Base-by-base conservation (phyloP, 1,140 invertebrate species). In the Macrostomum lignano region DNA sequence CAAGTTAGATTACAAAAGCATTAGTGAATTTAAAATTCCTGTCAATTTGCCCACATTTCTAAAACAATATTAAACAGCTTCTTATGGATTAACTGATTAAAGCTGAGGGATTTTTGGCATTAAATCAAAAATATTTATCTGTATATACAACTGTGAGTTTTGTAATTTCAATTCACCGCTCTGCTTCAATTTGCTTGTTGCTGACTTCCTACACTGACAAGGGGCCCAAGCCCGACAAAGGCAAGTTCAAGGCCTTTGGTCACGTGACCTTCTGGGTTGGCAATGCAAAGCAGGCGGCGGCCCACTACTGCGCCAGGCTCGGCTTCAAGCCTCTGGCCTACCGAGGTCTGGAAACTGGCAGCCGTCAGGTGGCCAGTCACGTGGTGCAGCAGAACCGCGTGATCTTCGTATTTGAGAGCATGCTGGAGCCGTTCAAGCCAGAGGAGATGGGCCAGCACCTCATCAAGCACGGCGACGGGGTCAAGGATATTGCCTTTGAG, bases 261-360 rank as follows among this genome's bases (percentile, higher is more conserved):
- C 79, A 94, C 53, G 46, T 94, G 10, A 81, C 70, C 21, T 86
- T 91, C 47, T 88, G 76, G 71, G 86, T 94, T 36, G 81, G 84
- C 45, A 94, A 94, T 65, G 82, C 86, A 10, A 91, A 91, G 59
- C 78, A 84, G 76, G 84, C 82, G 10, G 82, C 86, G 21, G 73
- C 73, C 42, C 82, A 73, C 53, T 96, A 94, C 57, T 72, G 76
- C 38, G 67, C 72, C 1, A 66, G 78, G 36, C 65, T 96, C 54
- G 88, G 88, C 17, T 96, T 96, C 50, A 66, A 82, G 52, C 76
- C 76, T 1, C 56, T 82, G 25, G 77, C 72, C 2, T 96, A 91
- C 55, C 70, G 70, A 47, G 88, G 88, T 23, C 61, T 98, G 35
- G 88, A 98, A 63, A 96, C 84, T 14, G 79, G 81, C 11, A 72